These are phyloP conservation scores for human DNA, from an alignment of 2,113 vertebrate genomes.

Conservation along the genomic window DNA sequence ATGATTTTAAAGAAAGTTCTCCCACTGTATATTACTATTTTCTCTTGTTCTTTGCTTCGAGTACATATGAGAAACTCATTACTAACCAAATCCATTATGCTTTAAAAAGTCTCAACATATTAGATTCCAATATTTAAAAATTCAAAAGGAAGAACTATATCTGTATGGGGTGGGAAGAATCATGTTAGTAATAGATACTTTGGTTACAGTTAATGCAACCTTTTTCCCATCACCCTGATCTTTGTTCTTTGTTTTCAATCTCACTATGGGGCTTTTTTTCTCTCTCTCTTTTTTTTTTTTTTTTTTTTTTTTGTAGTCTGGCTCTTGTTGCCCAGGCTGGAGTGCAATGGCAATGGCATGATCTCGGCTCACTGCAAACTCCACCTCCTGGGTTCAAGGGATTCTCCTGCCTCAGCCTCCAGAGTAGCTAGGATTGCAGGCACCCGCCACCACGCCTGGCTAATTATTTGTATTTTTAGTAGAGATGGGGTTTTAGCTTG, in stretches of 20 bases:
- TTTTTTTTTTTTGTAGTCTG: too few relatives aligned
- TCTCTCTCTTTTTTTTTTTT: neutral
- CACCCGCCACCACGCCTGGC: rapidly evolving
- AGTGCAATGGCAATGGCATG: too few relatives aligned
- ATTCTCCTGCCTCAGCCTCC: too few relatives aligned
- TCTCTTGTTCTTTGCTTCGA: neutral
- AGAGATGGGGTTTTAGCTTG: too few relatives aligned
- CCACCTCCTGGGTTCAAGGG: too few relatives aligned
- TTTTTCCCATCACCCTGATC: neutral
- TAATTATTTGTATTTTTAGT: too few relatives aligned
- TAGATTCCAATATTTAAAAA: neutral
- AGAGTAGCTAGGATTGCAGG: too few relatives aligned
- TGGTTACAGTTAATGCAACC: neutral
- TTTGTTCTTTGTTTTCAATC: neutral
- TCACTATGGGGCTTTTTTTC: neutral
- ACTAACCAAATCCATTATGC: neutral
- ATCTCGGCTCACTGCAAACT: too few relatives aligned
- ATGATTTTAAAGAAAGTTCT: neutral
- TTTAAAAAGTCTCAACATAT: neutral
- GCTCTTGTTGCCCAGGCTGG: too few relatives aligned
- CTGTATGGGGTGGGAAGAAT: neutral
- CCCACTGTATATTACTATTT: neutral
- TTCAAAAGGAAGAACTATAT: neutral
- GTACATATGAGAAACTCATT: neutral
- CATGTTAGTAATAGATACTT: neutral